Base-by-base conservation (phyloP, 2,888 invertebrate genomes). In the Asteroscopus sphinx region DNA sequence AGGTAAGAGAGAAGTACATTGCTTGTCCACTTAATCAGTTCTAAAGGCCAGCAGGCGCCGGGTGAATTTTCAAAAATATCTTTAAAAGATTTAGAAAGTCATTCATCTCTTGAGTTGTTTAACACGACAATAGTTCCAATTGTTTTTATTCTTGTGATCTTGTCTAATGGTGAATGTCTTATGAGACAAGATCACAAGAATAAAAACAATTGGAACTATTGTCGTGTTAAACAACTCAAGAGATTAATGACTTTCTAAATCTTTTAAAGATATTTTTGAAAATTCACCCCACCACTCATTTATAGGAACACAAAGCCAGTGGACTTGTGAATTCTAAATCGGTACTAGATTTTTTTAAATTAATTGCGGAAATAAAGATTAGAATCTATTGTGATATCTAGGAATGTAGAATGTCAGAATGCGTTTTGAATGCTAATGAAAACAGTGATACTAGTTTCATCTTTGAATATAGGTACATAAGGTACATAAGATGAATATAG, bases 1-100 rank as follows among this genome's bases (percentile, higher is more conserved):
- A 61, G 61, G 76, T 64, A 76, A 53, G 41, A 61, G 60, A 48
- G 40, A 69, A 58, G 65, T 63, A 58, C 46, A 44, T 37, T 47
- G 42, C 40, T 49, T 41, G 61, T 47, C 63, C 46, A 71, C 49
- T 73, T 71, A 73, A 71, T 71, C 55, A 69, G 51, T 60, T n/a
- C 44, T 25, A 40, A 49, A 73, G 63, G 52, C 55, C 56, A 53
- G 32, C 25, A 62, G 69, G 63, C 63, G 73, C 70, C n/a, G n/a
- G n/a, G n/a, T n/a, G n/a, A n/a, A n/a, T n/a, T n/a, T n/a, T n/a
- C n/a, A n/a, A n/a, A n/a, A n/a, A n/a, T n/a, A n/a, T n/a, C n/a
- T n/a, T n/a, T n/a, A n/a, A n/a, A n/a, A n/a, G n/a, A n/a, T n/a
- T n/a, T n/a, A n/a, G n/a, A n/a, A n/a, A n/a, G n/a, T n/a, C n/a